These are phyloP conservation scores for Girardinus metallicus DNA, from an alignment of 2,797 vertebrate genomes.

Conservation along the genomic window DNA sequence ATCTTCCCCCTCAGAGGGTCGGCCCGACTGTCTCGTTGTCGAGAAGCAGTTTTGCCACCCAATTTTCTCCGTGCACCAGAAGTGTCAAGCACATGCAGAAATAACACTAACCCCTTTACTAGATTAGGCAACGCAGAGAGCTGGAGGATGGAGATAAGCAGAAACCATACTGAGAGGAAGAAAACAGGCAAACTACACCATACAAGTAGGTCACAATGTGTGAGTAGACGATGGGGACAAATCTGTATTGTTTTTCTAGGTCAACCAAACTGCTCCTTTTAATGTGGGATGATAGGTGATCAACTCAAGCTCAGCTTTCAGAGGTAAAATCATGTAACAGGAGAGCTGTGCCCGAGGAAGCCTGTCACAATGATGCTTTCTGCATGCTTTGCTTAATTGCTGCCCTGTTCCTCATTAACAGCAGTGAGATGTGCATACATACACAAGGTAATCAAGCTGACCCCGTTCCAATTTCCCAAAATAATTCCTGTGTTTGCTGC, in stretches of 20 bases:
- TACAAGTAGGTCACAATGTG: conserved; percentile 82
- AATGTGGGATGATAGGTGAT: conserved; percentile 63
- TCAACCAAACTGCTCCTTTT: conserved; percentile 67
- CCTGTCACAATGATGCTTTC: conserved; percentile 56
- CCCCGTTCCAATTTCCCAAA: conserved; percentile 85
- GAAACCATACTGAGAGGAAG: conserved; percentile 65
- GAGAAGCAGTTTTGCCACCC: conserved; percentile 41
- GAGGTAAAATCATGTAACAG: conserved; percentile 47
- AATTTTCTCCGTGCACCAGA: conserved; percentile 67
- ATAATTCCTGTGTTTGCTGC: conserved; percentile 87
- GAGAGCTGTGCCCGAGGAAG: conserved; percentile 37
- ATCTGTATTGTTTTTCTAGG: conserved; percentile 78
- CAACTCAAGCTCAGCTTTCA: conserved; percentile 65
- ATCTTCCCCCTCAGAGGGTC: conserved; percentile 53
- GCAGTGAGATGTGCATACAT: conserved; percentile 69
- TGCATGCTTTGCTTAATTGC: conserved; percentile 75
- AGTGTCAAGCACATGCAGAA: conserved; percentile 67
- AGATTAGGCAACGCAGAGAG: conserved; percentile 58
- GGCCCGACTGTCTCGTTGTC: conserved; percentile 56
- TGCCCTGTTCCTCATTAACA: conserved; percentile 72
- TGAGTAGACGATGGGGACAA: conserved; percentile 59
- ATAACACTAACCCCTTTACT: conserved; percentile 71
- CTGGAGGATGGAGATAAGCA: conserved; percentile 68
- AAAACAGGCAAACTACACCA: conserved; percentile 71
- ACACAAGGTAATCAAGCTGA: conserved; percentile 81